Percentiles rank a stretch among this genome's conserved stretches.
Conservation (phyloP, 2,797 vertebrate species). For the Ptychobarbus kaznakovi region DNA sequence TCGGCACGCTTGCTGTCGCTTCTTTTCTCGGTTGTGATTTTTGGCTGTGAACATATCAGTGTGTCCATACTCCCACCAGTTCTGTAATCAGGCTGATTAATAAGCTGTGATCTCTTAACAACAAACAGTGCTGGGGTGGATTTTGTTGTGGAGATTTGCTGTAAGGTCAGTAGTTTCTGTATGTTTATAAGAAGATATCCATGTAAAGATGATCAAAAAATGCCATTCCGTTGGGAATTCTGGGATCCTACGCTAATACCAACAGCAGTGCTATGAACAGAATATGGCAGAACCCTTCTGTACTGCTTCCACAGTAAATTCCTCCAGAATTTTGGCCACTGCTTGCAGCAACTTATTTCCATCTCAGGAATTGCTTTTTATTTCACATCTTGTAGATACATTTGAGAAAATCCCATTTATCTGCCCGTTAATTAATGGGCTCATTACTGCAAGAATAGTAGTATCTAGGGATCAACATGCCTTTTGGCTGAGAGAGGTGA, state of each 20-base stretch:
- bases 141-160: slow-evolving; percentile 23
- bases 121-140: slow-evolving; percentile 33
- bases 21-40: slow-evolving; percentile 20
- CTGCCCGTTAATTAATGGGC: slow-evolving; percentile 65
- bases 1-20: slow-evolving; percentile 4
- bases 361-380: slow-evolving; percentile 58
- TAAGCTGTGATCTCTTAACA: slow-evolving; percentile 43
- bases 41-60: slow-evolving; percentile 28
- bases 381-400: slow-evolving; percentile 59
- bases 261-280: background rate
- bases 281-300: background rate
- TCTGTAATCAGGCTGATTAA: slow-evolving; percentile 46
- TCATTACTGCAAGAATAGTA: slow-evolving; percentile 45
- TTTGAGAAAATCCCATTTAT: slow-evolving; percentile 69
- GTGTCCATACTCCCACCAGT: slow-evolving; percentile 25
- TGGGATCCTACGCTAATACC: slow-evolving; percentile 3
- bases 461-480: slow-evolving; percentile 44
- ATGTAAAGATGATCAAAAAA: background rate
- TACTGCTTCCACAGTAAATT: background rate
- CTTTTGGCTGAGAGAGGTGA: slow-evolving; percentile 48
- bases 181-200: background rate
- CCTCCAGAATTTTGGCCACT: background rate
- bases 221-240: background rate
- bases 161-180: slow-evolving; percentile 2
- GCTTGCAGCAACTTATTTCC: slow-evolving; percentile 34